These are phyloP conservation scores for Drosophila prostipennis DNA, from an alignment of 2,888 invertebrate genomes.

Conservation along the genomic window DNA sequence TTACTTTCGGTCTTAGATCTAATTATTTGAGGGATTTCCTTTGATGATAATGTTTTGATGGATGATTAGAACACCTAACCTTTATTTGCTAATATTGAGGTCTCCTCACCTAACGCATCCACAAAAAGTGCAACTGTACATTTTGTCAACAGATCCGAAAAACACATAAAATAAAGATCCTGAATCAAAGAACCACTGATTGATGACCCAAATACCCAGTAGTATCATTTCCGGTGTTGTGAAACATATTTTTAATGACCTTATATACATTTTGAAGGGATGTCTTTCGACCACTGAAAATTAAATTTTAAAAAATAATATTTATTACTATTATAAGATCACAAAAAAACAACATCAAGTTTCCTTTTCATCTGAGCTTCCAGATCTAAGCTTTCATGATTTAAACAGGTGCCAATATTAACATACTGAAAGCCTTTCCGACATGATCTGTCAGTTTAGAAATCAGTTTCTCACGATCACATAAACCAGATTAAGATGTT, in stretches of 20 bases:
- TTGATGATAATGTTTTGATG: background rate
- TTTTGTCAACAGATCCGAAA: background rate
- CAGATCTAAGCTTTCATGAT: no score
- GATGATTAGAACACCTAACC: background rate
- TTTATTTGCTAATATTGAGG: background rate
- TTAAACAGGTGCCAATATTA: background rate
- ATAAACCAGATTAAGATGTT: no score
- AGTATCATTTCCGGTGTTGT: slow-evolving; percentile 3
- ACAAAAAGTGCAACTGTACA: background rate
- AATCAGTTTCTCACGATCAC: slow-evolving; percentile 7
- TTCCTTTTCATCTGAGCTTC: no score
- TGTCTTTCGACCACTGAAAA: background rate
- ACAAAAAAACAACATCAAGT: no score
- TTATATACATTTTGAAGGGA: background rate
- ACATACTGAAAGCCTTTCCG: background rate
- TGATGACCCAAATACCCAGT: slow-evolving; percentile 5
- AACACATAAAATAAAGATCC: background rate
- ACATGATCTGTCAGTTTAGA: background rate
- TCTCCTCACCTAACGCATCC: background rate
- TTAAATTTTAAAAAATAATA: no score
- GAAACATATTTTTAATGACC: background rate
- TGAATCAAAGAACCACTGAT: background rate
- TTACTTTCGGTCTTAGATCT: slow-evolving; percentile 3
- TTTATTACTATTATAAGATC: no score
- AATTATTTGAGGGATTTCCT: slow-evolving; percentile 2